These are phyloP conservation scores for Drosophila paucipuncta DNA, from an alignment of 2,888 invertebrate genomes.

Conservation along the genomic window DNA sequence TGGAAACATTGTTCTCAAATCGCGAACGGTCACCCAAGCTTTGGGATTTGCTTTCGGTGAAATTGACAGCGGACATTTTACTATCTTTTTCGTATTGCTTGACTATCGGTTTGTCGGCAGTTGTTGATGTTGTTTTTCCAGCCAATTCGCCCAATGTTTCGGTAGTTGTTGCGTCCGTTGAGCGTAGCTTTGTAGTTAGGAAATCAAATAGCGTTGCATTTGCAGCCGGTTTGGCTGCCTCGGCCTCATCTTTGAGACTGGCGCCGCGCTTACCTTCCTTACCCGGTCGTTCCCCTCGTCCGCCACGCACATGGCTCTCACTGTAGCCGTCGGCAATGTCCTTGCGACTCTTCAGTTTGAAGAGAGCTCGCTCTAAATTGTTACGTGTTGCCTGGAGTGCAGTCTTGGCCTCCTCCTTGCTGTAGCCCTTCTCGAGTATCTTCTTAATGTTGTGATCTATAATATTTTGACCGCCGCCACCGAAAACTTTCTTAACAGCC, in stretches of 20 bases:
- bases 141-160: constrained; percentile 14
- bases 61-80: constrained; percentile 17
- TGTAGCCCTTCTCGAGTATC: constrained; percentile 92
- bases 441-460: constrained; percentile 91
- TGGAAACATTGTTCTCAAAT: constrained; percentile 85
- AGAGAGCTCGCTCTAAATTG: constrained; percentile 90
- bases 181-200: constrained; percentile 90
- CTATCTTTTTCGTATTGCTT: constrained; percentile 43
- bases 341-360: constrained; percentile 88
- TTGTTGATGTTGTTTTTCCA: constrained; percentile 32
- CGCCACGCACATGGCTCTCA: constrained; percentile 39
- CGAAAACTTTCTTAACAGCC: constrained; percentile 88
- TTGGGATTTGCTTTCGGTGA: constrained; percentile 41
- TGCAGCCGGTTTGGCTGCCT: constrained; percentile 90
- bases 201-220: constrained; percentile 93
- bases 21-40: constrained; percentile 62
- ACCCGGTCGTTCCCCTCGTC: constrained; percentile 46
- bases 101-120: constrained; percentile 41
- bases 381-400: constrained; percentile 90
- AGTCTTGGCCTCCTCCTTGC: constrained; percentile 91
- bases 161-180: constrained; percentile 36
- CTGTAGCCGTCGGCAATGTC: constrained; percentile 83
- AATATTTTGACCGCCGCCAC: constrained; percentile 89
- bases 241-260: constrained; percentile 87
- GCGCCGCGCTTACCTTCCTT: constrained; percentile 75